Percentiles rank a stretch among this genome's conserved stretches.
phyloP scores from a whole-genome alignment of 2,888 invertebrate genomes.

The Ashinkailepas kermadecensis region DNA sequence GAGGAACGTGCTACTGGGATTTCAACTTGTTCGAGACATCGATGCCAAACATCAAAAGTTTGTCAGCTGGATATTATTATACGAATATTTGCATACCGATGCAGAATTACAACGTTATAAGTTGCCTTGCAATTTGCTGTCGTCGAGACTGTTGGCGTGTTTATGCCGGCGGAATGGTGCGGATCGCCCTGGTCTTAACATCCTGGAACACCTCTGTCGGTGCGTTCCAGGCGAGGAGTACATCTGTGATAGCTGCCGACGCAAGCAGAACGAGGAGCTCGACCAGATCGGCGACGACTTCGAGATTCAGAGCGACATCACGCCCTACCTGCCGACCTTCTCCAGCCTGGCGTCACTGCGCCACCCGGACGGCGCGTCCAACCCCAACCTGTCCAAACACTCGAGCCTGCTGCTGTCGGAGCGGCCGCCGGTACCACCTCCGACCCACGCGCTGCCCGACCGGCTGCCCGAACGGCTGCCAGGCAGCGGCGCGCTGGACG shows the following conservation, averaged over 20 bases:
- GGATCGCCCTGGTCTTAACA: no score
- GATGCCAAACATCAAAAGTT: no score
- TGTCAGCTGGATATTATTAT: no score
- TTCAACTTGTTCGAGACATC: no score
- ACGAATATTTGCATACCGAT: no score
- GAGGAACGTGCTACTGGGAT: no score
- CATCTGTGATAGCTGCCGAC: slow-evolving; percentile 16
- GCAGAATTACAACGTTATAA: no score
- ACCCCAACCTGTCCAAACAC: slow-evolving; percentile 69
- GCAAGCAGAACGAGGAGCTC: slow-evolving; percentile 2
- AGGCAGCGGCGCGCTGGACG: neutral
- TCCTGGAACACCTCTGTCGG: no score
- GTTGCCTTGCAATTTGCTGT: no score
- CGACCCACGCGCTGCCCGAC: slow-evolving; percentile 23
- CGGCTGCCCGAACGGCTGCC: neutral
- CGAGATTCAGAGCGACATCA: slow-evolving; percentile 20
- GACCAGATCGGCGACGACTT: slow-evolving; percentile 7
- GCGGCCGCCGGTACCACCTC: slow-evolving; percentile 28
- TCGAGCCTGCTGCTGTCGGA: slow-evolving; percentile 27
- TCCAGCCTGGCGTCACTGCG: slow-evolving; percentile 51
- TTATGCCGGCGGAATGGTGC: no score
- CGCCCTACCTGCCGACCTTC: slow-evolving; percentile 20
- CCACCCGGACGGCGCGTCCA: slow-evolving; percentile 87
- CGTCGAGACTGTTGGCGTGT: no score
- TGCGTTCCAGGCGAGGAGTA: neutral